These are phyloP conservation scores for Zingel zingel DNA, from an alignment of 2,113 vertebrate species.

Conservation along the genomic window DNA sequence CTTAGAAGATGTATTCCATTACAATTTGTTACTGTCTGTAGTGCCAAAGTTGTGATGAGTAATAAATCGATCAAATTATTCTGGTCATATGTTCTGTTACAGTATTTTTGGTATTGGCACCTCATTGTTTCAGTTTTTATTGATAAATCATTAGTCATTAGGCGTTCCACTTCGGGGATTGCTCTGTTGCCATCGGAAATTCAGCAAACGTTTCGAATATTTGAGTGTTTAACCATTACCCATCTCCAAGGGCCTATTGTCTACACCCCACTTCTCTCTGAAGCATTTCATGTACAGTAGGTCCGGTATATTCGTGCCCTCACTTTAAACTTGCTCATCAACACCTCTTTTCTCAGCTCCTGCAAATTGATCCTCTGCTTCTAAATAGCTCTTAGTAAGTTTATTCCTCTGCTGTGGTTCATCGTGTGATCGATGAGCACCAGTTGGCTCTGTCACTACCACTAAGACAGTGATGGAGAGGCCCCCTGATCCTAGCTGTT, in stretches of 20 bases:
- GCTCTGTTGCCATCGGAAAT: no score
- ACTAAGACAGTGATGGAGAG: constrained; percentile 58
- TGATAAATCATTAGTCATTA: neutral
- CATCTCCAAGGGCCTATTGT: neutral
- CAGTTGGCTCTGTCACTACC: constrained; percentile 60
- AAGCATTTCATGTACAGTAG: neutral
- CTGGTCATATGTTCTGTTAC: neutral
- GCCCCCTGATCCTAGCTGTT: constrained; percentile 46
- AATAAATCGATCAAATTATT: neutral
- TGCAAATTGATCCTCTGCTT: constrained; percentile 24
- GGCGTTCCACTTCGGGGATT: no score
- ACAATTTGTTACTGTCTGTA: neutral
- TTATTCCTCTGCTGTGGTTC: constrained; percentile 39
- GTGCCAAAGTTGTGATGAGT: neutral
- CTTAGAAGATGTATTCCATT: neutral
- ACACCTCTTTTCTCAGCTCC: constrained; percentile 26
- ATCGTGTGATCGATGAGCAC: constrained; percentile 50
- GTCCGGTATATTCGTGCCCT: neutral
- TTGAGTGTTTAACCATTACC: neutral
- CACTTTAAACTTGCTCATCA: constrained; percentile 19
- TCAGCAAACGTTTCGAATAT: neutral
- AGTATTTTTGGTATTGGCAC: neutral
- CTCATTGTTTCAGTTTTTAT: neutral
- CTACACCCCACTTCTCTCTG: neutral
- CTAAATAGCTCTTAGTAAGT: constrained; percentile 47